phyloP scores from a whole-genome alignment of 2,113 vertebrate species.

The Nipponia nippon region DNA sequence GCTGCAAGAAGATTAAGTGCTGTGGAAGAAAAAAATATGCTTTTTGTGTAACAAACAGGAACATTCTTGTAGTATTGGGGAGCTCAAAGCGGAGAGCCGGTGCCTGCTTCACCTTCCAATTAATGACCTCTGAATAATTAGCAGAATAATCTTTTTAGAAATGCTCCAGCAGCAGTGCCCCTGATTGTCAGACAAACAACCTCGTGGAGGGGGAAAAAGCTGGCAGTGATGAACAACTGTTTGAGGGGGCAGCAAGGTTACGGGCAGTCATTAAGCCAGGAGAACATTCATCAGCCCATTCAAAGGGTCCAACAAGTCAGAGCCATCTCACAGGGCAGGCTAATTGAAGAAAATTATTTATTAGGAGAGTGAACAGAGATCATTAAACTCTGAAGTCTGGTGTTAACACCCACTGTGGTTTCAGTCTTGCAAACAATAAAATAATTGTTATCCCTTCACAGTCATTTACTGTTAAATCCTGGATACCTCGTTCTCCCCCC shows the following conservation, averaged over 20 bases:
- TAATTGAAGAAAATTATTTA: not conserved
- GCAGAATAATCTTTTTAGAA: slow-evolving; percentile 27
- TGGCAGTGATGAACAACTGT: not conserved
- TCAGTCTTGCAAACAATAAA: not conserved
- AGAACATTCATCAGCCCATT: not conserved
- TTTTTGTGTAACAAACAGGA: not conserved
- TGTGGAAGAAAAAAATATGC: not conserved
- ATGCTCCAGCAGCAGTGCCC: not conserved
- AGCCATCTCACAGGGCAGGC: not conserved
- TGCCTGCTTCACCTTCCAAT: not conserved
- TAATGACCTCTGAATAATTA: slow-evolving; percentile 17
- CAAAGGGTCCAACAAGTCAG: not conserved
- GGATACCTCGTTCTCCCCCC: not conserved
- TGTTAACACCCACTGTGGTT: not conserved
- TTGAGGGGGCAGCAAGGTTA: not conserved
- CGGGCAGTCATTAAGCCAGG: not conserved
- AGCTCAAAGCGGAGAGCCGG: not conserved
- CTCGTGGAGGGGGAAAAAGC: not conserved
- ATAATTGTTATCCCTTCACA: not conserved
- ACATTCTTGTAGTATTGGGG: not conserved
- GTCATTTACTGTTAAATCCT: not conserved
- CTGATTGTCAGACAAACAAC: not conserved
- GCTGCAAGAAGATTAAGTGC: not conserved
- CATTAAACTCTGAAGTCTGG: not conserved
- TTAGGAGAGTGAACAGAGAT: not conserved